phyloP scores from a whole-genome alignment of 2,888 invertebrate genomes.

The Ashinkailepas kermadecensis region DNA sequence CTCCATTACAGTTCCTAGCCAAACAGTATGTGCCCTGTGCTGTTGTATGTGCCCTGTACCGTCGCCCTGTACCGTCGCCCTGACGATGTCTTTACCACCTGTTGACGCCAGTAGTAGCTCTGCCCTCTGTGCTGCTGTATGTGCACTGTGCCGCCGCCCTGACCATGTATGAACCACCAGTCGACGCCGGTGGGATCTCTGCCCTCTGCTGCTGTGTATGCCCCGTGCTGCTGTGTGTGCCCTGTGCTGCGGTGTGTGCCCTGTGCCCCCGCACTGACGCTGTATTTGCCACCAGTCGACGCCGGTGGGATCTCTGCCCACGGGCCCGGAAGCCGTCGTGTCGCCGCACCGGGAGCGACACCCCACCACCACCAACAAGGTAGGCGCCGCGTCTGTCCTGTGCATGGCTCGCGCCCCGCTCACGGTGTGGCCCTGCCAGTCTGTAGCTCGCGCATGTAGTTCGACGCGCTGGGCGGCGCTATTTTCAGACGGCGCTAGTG shows the following conservation, averaged over 20 bases:
- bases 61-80: no score
- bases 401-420: background rate
- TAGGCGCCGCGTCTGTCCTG: background rate
- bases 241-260: background rate
- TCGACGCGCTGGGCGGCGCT: no score
- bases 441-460: background rate
- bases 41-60: no score
- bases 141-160: no score
- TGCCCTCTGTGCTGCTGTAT: background rate
- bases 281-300: slow-evolving; percentile 62
- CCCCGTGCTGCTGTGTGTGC: no score
- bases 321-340: slow-evolving; percentile 81
- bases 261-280: background rate
- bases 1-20: no score
- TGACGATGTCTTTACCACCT: no score
- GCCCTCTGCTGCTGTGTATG: background rate
- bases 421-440: background rate
- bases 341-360: slow-evolving; percentile 83
- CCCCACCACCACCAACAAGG: slow-evolving; percentile 45
- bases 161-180: no score
- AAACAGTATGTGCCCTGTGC: no score
- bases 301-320: slow-evolving; percentile 83
- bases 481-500: no score
- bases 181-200: slow-evolving; percentile 44
- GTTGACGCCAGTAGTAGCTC: no score